A percentile compares a stretch with the other conserved stretches of the same genome.
phyloP scores from a whole-genome alignment of 2,113 vertebrate genomes.

The Brachyhypopomus occidentalis region DNA sequence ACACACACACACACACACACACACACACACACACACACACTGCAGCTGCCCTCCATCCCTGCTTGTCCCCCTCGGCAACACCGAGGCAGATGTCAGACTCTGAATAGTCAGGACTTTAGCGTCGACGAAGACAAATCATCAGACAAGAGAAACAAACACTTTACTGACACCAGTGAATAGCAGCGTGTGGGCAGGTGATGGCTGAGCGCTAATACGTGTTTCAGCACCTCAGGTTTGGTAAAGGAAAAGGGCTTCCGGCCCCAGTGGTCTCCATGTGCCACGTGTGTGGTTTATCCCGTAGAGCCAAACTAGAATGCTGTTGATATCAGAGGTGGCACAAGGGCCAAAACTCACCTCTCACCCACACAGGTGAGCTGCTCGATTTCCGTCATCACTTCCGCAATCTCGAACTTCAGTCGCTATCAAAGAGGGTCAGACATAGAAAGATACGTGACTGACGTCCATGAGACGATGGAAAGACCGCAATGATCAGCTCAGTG shows the following conservation, averaged over 20 bases:
- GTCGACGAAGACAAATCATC: conserved; percentile 48
- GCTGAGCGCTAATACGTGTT: neutral
- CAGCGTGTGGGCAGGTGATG: conserved; percentile 49
- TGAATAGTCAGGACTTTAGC: conserved; percentile 54
- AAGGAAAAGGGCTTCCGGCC: neutral
- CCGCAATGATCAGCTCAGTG: neutral
- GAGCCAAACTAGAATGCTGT: neutral
- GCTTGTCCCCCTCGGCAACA: conserved; percentile 1
- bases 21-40: neutral
- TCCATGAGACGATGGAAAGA: neutral
- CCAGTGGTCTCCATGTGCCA: neutral
- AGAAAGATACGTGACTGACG: neutral
- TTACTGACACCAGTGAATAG: conserved; percentile 57
- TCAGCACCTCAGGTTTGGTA: neutral
- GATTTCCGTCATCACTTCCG: conserved; percentile 98
- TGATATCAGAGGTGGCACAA: neutral
- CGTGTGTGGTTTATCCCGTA: neutral
- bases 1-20: neutral
- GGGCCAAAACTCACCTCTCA: conserved; percentile 81
- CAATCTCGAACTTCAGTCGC: conserved; percentile 97
- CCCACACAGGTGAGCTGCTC: conserved; percentile 93
- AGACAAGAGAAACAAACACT: conserved; percentile 31
- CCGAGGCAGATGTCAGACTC: conserved; percentile 53
- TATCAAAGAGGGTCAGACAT: conserved; percentile 62
- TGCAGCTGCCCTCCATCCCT: conserved; percentile 4